Conservation (phyloP, 2,113 vertebrate genomes). For the Callocephalon fimbriatum region DNA sequence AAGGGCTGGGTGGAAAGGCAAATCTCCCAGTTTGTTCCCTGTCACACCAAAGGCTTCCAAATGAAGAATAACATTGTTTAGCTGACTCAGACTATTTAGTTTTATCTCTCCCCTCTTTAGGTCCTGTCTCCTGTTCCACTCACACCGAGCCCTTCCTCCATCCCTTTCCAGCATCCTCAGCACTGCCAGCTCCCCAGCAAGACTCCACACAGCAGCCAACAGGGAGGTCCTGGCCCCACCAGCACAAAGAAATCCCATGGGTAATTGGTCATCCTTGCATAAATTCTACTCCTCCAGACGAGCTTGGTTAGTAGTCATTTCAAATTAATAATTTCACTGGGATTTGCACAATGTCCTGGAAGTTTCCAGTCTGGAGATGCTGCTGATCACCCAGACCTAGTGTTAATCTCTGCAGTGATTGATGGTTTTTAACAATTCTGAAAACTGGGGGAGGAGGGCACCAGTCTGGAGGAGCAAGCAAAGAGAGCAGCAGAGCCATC, state of each 20-base stretch:
- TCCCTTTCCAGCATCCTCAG: not conserved
- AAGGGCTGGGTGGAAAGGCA: not conserved
- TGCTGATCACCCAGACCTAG: not conserved
- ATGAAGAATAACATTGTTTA: not conserved
- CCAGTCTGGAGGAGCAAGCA: not conserved
- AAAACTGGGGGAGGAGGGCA: not conserved
- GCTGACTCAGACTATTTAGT: not conserved
- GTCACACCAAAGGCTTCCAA: not conserved
- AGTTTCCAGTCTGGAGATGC: not conserved
- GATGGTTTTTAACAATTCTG: not conserved
- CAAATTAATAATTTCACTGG: not conserved
- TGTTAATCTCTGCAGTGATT: not conserved
- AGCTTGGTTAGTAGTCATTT: too few species aligned
- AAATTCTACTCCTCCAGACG: not conserved
- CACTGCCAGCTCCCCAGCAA: not conserved
- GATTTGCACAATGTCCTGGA: not conserved
- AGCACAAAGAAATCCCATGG: fast-evolving
- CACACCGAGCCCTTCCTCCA: not conserved
- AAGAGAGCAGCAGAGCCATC: not conserved
- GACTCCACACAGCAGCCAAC: not conserved
- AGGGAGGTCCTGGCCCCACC: not conserved
- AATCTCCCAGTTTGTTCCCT: not conserved
- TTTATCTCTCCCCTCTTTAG: not conserved
- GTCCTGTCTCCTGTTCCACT: not conserved
- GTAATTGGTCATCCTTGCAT: not conserved